Conservation (phyloP, 2,113 vertebrate genomes). For the Tachycineta bicolor region DNA sequence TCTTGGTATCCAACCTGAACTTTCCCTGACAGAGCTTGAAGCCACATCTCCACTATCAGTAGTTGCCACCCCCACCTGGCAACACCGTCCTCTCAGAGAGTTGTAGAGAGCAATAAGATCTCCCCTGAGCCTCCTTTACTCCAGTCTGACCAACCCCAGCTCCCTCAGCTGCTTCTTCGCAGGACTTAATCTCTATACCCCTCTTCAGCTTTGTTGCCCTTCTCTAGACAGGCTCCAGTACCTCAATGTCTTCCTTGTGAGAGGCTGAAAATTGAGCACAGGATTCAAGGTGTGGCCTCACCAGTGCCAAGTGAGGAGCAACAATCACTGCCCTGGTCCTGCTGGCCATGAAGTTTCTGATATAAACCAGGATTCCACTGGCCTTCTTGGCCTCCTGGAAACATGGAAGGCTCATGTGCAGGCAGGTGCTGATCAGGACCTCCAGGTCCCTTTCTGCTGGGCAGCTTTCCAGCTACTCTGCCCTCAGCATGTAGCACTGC, state of each 20-base stretch:
- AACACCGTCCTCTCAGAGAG: not conserved
- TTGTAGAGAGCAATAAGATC: not conserved
- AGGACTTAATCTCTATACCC: not conserved
- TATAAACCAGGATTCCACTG: not conserved
- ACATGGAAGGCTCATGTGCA: not conserved
- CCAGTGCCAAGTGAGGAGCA: not conserved
- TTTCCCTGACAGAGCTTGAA: not conserved
- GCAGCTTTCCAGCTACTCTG: not conserved
- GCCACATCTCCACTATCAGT: not conserved
- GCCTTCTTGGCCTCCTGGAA: not conserved
- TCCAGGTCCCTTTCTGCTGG: not conserved
- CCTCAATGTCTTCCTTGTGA: not conserved
- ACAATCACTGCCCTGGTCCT: not conserved
- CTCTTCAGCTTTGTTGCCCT: not conserved
- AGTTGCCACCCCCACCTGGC: accelerated
- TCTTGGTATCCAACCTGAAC: not conserved
- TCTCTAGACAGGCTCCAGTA: not conserved
- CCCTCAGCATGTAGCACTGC: not conserved
- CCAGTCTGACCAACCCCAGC: not conserved
- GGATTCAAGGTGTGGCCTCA: not conserved
- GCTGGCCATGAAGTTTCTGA: not conserved
- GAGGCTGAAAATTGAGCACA: not conserved
- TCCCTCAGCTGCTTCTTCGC: not conserved
- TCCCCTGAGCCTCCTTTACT: not conserved
- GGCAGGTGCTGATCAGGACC: not conserved